Evolutionary conservation across 1,140 invertebrate genomes (phyloP).

Genomic region (Dinoponera quadriceps): DNA sequence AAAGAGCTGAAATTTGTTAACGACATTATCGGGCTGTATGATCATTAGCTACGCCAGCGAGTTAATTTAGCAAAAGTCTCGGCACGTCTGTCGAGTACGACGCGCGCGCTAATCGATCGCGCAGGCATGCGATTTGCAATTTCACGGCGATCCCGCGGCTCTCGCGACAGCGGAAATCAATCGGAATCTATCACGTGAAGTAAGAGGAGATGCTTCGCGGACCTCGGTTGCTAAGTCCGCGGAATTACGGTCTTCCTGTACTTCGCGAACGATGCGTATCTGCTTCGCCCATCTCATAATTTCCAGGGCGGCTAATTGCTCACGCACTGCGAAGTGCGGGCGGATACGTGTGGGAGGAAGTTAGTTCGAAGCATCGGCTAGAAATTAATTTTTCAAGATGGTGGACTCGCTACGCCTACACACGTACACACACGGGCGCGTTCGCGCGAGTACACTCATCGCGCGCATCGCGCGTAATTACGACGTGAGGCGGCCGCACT

Average conservation of each 20-base stretch:
- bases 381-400: conserved; percentile 58
- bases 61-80: conserved; percentile 1
- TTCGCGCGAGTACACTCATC: conserved; percentile 15
- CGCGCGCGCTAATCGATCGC: conserved; percentile 13
- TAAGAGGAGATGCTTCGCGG: conserved; percentile 65
- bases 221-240: conserved; percentile 70
- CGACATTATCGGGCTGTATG: too few relatives aligned
- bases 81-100: neutral
- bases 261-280: conserved; percentile 74
- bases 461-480: conserved; percentile 46
- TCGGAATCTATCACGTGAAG: conserved; percentile 69
- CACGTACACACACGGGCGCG: neutral
- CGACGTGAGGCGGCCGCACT: conserved; percentile 24
- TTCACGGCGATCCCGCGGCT: conserved; percentile 42
- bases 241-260: conserved; percentile 74
- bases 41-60: neutral
- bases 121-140: conserved; percentile 22
- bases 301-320: conserved; percentile 70
- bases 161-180: conserved; percentile 67
- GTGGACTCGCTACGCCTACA: neutral
- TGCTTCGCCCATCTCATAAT: conserved; percentile 64
- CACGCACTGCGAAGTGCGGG: conserved; percentile 67
- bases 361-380: conserved; percentile 50
- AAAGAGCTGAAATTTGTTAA: too few relatives aligned
- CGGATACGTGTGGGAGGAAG: conserved; percentile 30